These are phyloP conservation scores for Acanthornis magna DNA, from an alignment of 2,797 vertebrate genomes.

Conservation along the genomic window DNA sequence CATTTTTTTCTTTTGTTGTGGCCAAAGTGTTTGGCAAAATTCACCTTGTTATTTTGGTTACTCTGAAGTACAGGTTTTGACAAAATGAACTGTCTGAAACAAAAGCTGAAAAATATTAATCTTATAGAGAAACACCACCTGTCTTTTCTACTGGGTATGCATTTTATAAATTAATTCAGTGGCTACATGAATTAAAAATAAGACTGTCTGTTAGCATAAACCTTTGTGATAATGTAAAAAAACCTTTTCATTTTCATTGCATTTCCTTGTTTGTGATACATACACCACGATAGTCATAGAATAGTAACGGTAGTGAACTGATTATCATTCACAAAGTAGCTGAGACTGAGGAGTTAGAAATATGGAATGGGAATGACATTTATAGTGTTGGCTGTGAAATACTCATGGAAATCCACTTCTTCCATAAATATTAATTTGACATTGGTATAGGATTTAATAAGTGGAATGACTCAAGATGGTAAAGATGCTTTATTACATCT, in stretches of 20 bases:
- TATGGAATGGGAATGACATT: constrained; percentile 4
- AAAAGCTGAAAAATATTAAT: not conserved
- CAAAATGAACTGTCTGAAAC: not conserved
- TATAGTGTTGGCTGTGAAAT: not conserved
- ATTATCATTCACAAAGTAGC: not conserved
- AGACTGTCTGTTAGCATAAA: not conserved
- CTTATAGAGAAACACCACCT: not conserved
- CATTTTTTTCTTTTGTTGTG: not conserved
- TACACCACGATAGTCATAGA: not conserved
- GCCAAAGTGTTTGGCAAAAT: not conserved
- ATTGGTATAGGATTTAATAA: constrained; percentile 13
- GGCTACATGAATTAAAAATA: not conserved
- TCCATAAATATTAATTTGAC: constrained; percentile 29
- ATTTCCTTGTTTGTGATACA: not conserved
- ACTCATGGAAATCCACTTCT: not conserved
- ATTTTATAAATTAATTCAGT: not conserved
- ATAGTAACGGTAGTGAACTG: not conserved
- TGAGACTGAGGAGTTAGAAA: not conserved
- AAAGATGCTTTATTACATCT: not conserved
- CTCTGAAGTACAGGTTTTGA: not conserved
- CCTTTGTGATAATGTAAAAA: not conserved
- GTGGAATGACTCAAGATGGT: constrained; percentile 11
- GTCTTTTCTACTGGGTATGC: not conserved
- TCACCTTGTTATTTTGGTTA: not conserved
- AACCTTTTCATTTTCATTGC: not conserved